Conservation (phyloP, 2,888 invertebrate genomes). For the Allacma fusca region DNA sequence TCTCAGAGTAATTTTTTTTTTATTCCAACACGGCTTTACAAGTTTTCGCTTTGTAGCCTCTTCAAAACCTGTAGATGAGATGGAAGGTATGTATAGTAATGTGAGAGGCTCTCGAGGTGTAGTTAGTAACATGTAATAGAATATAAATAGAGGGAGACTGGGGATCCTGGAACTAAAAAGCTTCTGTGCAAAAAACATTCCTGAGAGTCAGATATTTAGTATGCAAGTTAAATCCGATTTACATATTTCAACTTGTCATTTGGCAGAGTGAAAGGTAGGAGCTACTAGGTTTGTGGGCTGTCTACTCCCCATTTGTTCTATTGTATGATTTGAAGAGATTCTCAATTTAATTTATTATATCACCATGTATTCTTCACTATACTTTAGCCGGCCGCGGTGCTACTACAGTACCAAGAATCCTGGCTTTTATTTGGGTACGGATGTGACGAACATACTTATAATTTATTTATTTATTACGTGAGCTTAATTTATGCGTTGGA, state of each 20-base stretch:
- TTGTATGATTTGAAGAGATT: constrained; percentile 43
- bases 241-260: constrained; percentile 45
- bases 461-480: no score
- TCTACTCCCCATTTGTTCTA: constrained; percentile 32
- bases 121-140: background rate
- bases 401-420: no score
- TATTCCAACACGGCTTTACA: no score
- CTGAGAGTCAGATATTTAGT: constrained; percentile 24
- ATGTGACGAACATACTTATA: no score
- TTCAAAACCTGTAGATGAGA: background rate
- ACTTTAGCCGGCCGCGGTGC: background rate
- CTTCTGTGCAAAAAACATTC: background rate
- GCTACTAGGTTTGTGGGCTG: constrained; percentile 38
- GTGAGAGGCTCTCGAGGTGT: no score
- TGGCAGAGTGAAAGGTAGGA: constrained; percentile 44
- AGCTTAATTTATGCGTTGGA: no score
- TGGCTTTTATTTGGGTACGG: no score
- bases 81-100: background rate
- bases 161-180: background rate
- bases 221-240: constrained; percentile 45
- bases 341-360: constrained; percentile 34
- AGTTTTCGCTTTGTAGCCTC: background rate
- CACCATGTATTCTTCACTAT: constrained; percentile 1
- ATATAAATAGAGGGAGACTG: background rate
- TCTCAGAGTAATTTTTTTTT: no score